These are phyloP conservation scores for Loriculus beryllinus DNA, from an alignment of 2,797 vertebrate species.

Conservation along the genomic window DNA sequence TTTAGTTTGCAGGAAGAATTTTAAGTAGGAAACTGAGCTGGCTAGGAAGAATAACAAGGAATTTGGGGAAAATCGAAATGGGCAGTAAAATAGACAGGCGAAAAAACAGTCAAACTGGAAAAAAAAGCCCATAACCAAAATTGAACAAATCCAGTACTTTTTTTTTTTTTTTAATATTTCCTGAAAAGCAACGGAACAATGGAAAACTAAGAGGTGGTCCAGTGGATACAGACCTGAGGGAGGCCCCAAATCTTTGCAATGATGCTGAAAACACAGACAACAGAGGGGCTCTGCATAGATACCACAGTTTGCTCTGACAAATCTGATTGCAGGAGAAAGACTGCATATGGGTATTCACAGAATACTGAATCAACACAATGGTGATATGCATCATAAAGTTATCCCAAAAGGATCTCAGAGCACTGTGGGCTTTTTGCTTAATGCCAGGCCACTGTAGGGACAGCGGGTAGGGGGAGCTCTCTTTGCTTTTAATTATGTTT, in stretches of 20 bases:
- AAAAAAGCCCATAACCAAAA: accelerated
- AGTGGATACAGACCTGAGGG: neutral
- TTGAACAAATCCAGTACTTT: accelerated
- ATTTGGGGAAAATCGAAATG: neutral
- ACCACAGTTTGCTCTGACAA: neutral
- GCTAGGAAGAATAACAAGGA: neutral
- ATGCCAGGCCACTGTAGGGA: neutral
- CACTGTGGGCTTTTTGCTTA: neutral
- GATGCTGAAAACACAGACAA: neutral
- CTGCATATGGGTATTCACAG: neutral
- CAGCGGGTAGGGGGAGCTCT: neutral
- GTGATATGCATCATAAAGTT: neutral
- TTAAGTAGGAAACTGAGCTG: neutral
- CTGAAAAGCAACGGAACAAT: neutral
- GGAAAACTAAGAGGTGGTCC: neutral
- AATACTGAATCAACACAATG: neutral
- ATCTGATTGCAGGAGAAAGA: neutral
- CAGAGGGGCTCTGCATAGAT: neutral
- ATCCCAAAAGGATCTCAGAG: neutral
- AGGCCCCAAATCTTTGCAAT: neutral
- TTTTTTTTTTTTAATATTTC: neutral
- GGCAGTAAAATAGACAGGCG: neutral
- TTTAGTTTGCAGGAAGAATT: neutral
- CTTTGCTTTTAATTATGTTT: neutral
- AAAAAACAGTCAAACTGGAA: neutral